Base-by-base conservation (phyloP, 2,888 invertebrate species). In the Piscicola geometra region DNA sequence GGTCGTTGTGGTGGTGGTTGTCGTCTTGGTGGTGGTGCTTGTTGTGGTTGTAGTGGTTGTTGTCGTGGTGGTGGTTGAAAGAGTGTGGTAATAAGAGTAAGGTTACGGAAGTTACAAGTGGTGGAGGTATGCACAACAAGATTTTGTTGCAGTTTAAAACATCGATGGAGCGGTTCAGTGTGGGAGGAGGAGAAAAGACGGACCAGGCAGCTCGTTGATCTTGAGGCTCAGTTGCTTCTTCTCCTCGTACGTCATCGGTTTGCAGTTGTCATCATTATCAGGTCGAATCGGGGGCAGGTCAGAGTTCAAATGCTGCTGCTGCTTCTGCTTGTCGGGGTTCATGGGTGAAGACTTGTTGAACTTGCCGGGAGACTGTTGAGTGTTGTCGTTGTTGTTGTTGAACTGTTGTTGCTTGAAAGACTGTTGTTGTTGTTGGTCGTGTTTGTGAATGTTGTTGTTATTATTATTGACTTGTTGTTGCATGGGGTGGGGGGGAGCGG, bases 171-270 rank as follows among this genome's bases (percentile, higher is more conserved):
- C 9, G 30, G 21, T 15, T 21, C 68, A n/a, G n/a, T n/a, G 9
- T 32, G 36, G 33, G 25, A n/a, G n/a, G n/a, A n/a, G n/a, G n/a
- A n/a, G n/a, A n/a, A n/a, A n/a, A n/a, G n/a, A n/a, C 69, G 36
- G 86, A 95, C 95, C 96, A 84, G 98, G 98, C 85, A 99, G 88
- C 88, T 96, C 97, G 87, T 99, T 99, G 85, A 99, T 99, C 87
- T 99, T 97, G 83, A 98, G 90, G 83, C 97, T 97, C 80, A 99
- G 90, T 87, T 98, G 97, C 81, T 97, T 90, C 88, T 99, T 99
- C 88, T 99, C 99, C 86, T 99, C 99, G 84, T 99, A 99, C 76
- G 97, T 95, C 99, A 99, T 99, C 78, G 98, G 98, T 87, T 94
- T 94, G 81, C 95, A 94, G 87, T 92, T 93, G 85, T 98, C 96